Evolutionary conservation across 2,797 vertebrate species (phyloP).

Genomic region (Falco concolor): DNA sequence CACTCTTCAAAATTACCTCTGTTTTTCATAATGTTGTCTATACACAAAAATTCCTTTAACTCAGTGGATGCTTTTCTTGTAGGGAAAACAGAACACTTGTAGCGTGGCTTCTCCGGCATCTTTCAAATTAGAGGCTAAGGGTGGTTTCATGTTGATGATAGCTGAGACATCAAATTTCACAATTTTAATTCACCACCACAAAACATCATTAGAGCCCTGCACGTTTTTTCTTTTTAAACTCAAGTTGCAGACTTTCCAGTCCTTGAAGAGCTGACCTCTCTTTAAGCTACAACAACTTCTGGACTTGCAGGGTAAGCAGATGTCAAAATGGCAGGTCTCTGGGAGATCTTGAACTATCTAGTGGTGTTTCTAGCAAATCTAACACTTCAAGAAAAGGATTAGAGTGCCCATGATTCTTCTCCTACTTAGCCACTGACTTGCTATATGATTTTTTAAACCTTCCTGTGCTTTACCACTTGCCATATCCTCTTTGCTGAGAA

Average conservation of each 20-base stretch:
- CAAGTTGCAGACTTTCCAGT: not conserved
- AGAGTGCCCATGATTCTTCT: not conserved
- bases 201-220: not conserved
- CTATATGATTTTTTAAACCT: not conserved
- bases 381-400: not conserved
- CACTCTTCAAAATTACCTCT: not conserved
- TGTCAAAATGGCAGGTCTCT: not conserved
- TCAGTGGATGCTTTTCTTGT: not conserved
- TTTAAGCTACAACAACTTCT: not conserved
- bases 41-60: not conserved
- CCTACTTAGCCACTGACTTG: not conserved
- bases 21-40: not conserved
- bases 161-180: not conserved
- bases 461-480: not conserved
- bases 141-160: not conserved
- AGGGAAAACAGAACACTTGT: not conserved
- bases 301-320: not conserved
- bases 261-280: not conserved
- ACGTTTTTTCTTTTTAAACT: not conserved
- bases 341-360: not conserved
- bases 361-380: not conserved
- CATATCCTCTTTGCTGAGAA: not conserved
- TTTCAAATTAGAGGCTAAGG: not conserved
- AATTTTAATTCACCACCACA: not conserved
- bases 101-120: not conserved